Base-by-base conservation (phyloP, 1,140 invertebrate species). In the Drosophila ogumai region DNA sequence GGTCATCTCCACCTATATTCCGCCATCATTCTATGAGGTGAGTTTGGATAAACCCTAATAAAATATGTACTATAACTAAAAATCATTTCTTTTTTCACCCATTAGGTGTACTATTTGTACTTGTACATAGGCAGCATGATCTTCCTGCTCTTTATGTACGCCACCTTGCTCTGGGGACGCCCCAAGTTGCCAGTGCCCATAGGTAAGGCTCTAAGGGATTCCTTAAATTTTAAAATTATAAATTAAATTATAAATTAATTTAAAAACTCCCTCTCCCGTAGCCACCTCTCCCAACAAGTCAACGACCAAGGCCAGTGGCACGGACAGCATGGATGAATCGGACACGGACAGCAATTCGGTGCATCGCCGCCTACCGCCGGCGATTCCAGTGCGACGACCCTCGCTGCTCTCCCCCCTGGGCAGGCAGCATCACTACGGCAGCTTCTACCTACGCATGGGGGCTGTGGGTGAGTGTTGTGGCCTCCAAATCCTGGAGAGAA, bases 391-490 rank as follows among this genome's bases (percentile, higher is more conserved):
- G 81, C 92, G 82, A 82, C 93, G 82, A 84, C 94, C 93, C 73
- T 93, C 91, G 79, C 80, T 91, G 86, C 86, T 79, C 81, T 92
- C 61, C 76, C 94, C 80, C 47, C 81, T 69, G 75, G 93, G 75
- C 87, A 94, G 94, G 75, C 94, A 95, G 22, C 96, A 97, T 76
- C 96, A 97, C 92, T 98, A 98, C 79, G 98, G 97, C 9, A 98
- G 97, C 88, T 98, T 99, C 93, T 99, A 99, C 92, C 93, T 99
- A 10, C 94, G 97, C 79, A 97, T 98, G 96, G 98, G 98, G 6
- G 97, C 97, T 46, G 97, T 98, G 65, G 96, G 96, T 97, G 91
- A 95, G 95, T 93, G 43, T 17, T 22, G 22, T 22, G 22, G 3
- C 22, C 22, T 2, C 22, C 22, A 22, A 22, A 25, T 28, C 19